Evolutionary conservation across 2,113 vertebrate genomes (phyloP).

Genomic region (Balaenoptera acutorostrata): DNA sequence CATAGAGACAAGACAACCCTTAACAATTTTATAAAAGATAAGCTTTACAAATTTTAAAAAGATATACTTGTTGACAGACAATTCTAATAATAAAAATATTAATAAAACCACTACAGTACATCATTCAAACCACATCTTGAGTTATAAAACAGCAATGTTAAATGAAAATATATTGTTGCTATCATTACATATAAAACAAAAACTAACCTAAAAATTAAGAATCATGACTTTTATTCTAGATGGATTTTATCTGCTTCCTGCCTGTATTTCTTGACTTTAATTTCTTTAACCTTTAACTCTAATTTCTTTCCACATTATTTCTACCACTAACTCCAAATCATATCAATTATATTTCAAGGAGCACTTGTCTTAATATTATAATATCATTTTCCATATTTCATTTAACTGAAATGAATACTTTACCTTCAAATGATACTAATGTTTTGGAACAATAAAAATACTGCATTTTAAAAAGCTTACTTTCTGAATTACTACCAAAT

Average conservation of each 20-base stretch:
- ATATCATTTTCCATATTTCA: not conserved
- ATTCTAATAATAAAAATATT: constrained; percentile 27
- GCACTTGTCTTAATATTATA: not conserved
- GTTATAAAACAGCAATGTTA: not conserved
- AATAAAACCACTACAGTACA: not conserved
- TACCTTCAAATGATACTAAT: not conserved
- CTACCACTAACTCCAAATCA: not conserved
- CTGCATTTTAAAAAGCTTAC: not conserved
- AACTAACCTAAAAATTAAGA: not conserved
- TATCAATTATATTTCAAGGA: not conserved
- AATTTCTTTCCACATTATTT: not conserved
- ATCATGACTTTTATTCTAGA: not conserved
- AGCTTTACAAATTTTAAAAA: not conserved
- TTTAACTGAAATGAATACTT: constrained; percentile 29
- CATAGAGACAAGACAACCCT: not conserved
- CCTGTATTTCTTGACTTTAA: not conserved
- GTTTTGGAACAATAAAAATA: constrained; percentile 14
- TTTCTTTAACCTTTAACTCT: not conserved
- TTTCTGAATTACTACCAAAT: constrained; percentile 5
- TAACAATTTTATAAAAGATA: not conserved
- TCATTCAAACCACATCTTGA: not conserved
- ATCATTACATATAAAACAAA: constrained; percentile 24
- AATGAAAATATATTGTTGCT: not conserved
- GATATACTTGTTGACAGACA: not conserved
- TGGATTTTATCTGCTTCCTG: not conserved